These are phyloP conservation scores for Sterna hirundo DNA, from an alignment of 2,113 vertebrate species.

Conservation along the genomic window DNA sequence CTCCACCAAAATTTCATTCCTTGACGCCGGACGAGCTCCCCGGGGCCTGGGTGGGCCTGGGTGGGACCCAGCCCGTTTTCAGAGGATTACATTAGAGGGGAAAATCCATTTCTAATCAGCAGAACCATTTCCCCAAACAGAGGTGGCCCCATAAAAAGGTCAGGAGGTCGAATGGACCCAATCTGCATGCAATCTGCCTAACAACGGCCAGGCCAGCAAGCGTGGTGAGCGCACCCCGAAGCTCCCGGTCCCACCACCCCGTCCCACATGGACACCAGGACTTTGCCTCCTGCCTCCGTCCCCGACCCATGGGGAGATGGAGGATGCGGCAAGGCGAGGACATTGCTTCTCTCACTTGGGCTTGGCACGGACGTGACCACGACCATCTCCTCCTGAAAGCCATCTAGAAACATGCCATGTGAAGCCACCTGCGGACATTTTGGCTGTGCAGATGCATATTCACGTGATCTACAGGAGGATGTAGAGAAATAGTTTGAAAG, in stretches of 20 bases:
- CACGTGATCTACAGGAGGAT: rapidly evolving
- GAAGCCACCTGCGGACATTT: background rate
- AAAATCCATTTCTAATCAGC: constrained; percentile 16
- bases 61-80: background rate
- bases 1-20: background rate
- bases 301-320: rapidly evolving
- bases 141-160: background rate
- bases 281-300: background rate
- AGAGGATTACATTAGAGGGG: background rate
- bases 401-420: rapidly evolving
- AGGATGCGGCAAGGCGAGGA: rapidly evolving
- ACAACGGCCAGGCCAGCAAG: background rate
- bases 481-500: rapidly evolving
- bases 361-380: rapidly evolving
- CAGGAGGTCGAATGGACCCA: background rate
- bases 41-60: background rate
- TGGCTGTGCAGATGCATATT: rapidly evolving
- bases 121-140: background rate
- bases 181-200: background rate
- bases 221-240: rapidly evolving
- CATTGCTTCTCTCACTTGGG: rapidly evolving
- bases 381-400: background rate
- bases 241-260: background rate
- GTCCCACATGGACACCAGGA: rapidly evolving
- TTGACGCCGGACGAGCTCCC: rapidly evolving